Conservation (phyloP, 2,888 invertebrate species). For the Cecidostiba fungosa region DNA sequence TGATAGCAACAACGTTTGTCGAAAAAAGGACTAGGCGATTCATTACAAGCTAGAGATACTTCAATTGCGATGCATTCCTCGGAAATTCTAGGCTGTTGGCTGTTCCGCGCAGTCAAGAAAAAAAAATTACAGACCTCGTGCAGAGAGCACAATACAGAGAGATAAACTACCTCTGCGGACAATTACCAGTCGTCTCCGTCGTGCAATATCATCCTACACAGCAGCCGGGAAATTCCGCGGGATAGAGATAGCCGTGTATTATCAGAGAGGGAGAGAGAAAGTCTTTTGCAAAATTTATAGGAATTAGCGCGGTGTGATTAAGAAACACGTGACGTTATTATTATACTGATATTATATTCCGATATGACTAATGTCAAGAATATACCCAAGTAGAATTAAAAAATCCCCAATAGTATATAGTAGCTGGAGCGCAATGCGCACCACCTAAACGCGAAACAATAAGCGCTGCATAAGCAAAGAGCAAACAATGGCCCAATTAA, state of each 20-base stretch:
- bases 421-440: background rate
- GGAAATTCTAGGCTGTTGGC: constrained; percentile 31
- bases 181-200: background rate
- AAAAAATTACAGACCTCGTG: constrained; percentile 36
- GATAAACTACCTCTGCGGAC: background rate
- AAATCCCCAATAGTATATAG: background rate
- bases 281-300: constrained; percentile 18
- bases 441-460: background rate
- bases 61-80: constrained; percentile 43
- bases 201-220: background rate
- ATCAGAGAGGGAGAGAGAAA: constrained; percentile 7
- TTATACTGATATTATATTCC: background rate
- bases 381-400: background rate
- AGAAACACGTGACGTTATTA: background rate
- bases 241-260: background rate
- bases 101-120: background rate
- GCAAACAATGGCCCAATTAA: constrained; percentile 5
- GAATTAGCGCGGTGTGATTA: constrained; percentile 5
- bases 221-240: background rate
- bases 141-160: background rate
- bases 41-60: constrained; percentile 28
- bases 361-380: background rate
- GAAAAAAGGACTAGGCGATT: background rate
- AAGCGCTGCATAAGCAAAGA: background rate
- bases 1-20: constrained; percentile 29